Percentiles rank a stretch among this genome's conserved stretches.
Conservation (phyloP, 1,140 invertebrate genomes). For the Zaprionus vittiger region DNA sequence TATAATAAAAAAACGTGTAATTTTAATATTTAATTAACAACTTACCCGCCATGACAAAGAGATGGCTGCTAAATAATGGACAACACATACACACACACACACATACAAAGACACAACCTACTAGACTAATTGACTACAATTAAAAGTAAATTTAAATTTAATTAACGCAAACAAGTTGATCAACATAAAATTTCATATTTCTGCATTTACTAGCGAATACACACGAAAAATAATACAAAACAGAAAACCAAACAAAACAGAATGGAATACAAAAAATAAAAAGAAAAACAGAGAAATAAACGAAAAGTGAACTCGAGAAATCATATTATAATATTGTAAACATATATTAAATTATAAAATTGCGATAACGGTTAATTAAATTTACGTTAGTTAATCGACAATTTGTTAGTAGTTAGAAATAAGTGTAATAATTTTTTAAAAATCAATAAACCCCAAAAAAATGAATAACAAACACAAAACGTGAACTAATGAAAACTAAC, state of each 20-base stretch:
- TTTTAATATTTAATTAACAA: conserved; percentile 53
- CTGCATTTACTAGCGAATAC: conserved; percentile 83
- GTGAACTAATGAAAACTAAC: background rate
- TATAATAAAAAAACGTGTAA: conserved; percentile 69
- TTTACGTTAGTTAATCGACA: conserved; percentile 80
- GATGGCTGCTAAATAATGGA: conserved; percentile 28
- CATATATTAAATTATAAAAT: conserved; percentile 60
- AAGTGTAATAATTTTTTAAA: conserved; percentile 78
- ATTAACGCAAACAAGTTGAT: conserved; percentile 60
- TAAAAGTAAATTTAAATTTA: conserved; percentile 62
- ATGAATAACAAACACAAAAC: conserved; percentile 29
- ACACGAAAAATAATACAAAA: conserved; percentile 21
- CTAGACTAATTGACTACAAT: conserved; percentile 76
- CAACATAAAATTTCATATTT: conserved; percentile 74
- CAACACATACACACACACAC: conserved; percentile 19
- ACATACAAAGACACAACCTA: conserved; percentile 48
- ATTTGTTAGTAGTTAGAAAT: conserved; percentile 78
- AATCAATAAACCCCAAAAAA: conserved; percentile 69
- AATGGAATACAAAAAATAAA: conserved; percentile 27
- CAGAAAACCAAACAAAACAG: conserved; percentile 18
- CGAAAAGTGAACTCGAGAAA: conserved; percentile 14
- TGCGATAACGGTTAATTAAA: conserved; percentile 65
- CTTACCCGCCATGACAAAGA: background rate
- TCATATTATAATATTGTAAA: conserved; percentile 57
- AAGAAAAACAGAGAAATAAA: conserved; percentile 20